Conservation (phyloP, 2,797 vertebrate species). For the Coregonus suidteri region DNA sequence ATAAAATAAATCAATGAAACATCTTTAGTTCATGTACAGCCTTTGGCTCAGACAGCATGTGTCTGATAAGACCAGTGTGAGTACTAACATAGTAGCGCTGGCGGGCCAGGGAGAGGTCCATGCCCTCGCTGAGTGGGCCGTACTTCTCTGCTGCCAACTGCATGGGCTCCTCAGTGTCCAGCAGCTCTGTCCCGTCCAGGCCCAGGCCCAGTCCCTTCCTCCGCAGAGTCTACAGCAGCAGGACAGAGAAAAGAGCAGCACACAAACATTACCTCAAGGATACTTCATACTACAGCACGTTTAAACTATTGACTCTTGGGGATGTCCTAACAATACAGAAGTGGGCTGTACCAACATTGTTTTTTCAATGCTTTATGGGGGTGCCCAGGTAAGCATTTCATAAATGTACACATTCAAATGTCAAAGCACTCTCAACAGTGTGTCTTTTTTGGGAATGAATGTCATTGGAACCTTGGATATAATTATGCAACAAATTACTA, state of each 20-base stretch:
- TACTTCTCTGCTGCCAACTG: constrained; percentile 75
- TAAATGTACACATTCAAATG: background rate
- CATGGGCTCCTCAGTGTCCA: constrained; percentile 81
- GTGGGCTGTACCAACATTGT: background rate
- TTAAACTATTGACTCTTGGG: no score
- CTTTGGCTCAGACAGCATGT: background rate
- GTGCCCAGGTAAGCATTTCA: background rate
- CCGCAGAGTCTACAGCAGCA: constrained; percentile 82
- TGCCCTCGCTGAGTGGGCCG: constrained; percentile 71
- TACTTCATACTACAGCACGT: background rate
- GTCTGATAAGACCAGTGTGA: constrained; percentile 11
- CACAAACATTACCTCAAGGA: background rate
- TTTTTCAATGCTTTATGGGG: background rate
- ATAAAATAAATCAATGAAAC: background rate
- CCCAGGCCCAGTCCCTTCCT: constrained; percentile 88
- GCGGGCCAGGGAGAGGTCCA: constrained; percentile 79
- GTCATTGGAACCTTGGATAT: background rate
- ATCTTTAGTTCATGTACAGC: background rate
- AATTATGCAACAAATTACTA: background rate
- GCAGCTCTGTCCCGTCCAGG: constrained; percentile 79
- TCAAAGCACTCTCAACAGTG: background rate
- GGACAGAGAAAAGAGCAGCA: background rate
- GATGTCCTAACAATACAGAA: background rate
- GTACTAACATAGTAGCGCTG: constrained; percentile 85
- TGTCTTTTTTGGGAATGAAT: no score